phyloP scores from a whole-genome alignment of 2,888 invertebrate genomes.

The Mimachlamys varia region DNA sequence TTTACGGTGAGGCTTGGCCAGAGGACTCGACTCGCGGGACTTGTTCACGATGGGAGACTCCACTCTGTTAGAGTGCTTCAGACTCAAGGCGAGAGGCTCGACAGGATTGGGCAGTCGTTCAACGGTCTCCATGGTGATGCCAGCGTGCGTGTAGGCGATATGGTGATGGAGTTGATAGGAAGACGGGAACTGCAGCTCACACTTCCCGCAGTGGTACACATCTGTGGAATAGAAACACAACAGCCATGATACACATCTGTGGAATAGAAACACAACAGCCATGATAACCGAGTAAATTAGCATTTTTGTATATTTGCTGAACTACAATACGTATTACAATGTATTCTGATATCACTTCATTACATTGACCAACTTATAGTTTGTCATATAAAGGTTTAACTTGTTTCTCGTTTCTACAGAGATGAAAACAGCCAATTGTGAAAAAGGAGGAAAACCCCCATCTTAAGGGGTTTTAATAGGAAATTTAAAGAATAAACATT shows the following conservation, averaged over 20 bases:
- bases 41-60: neutral
- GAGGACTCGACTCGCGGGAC: neutral
- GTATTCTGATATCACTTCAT: too few species aligned
- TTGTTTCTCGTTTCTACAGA: too few species aligned
- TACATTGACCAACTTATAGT: too few species aligned
- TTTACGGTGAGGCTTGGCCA: neutral
- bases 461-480: too few species aligned
- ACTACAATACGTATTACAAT: too few species aligned
- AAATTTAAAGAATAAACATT: too few species aligned
- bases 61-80: neutral
- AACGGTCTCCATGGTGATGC: neutral
- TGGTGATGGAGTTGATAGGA: conserved; percentile 13
- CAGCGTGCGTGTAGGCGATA: neutral
- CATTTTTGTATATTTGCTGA: too few species aligned
- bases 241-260: neutral
- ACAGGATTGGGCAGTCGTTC: neutral
- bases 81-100: neutral
- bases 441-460: too few species aligned
- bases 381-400: too few species aligned
- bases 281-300: too few species aligned
- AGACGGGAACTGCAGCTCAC: neutral
- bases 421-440: too few species aligned
- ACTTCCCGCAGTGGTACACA: neutral
- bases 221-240: neutral
- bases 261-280: neutral